A percentile compares a stretch with the other conserved stretches of the same genome.
Conservation (phyloP, 2,113 vertebrate species). For the Procapra przewalskii region DNA sequence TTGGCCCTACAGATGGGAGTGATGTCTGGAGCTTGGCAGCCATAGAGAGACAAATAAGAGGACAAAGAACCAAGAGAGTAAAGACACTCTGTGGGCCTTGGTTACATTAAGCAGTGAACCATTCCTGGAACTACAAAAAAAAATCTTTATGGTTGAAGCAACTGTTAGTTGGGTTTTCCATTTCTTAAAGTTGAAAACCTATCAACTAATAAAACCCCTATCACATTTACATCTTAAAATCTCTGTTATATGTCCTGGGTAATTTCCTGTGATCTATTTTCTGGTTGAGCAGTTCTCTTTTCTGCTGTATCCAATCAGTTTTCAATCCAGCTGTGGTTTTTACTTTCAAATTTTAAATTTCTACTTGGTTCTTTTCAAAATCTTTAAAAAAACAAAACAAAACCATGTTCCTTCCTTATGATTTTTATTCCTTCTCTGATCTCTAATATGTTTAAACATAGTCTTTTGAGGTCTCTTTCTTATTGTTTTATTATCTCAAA, state of each 20-base stretch:
- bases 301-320: neutral
- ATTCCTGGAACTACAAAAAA: neutral
- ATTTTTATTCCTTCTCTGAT: neutral
- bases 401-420: neutral
- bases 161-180: neutral
- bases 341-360: conserved; percentile 20
- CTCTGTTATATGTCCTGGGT: neutral
- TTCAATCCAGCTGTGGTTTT: neutral
- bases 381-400: neutral
- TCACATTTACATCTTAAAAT: neutral
- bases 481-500: neutral
- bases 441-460: neutral
- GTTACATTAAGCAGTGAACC: neutral
- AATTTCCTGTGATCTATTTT: neutral
- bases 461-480: neutral
- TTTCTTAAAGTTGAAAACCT: neutral
- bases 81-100: neutral
- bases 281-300: neutral
- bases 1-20: neutral
- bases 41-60: neutral
- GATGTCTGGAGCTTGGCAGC: neutral
- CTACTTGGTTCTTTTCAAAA: neutral
- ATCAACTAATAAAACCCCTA: neutral
- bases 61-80: neutral
- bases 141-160: neutral